Conservation (phyloP, 1,140 invertebrate genomes). For the Micrasema minimum region DNA sequence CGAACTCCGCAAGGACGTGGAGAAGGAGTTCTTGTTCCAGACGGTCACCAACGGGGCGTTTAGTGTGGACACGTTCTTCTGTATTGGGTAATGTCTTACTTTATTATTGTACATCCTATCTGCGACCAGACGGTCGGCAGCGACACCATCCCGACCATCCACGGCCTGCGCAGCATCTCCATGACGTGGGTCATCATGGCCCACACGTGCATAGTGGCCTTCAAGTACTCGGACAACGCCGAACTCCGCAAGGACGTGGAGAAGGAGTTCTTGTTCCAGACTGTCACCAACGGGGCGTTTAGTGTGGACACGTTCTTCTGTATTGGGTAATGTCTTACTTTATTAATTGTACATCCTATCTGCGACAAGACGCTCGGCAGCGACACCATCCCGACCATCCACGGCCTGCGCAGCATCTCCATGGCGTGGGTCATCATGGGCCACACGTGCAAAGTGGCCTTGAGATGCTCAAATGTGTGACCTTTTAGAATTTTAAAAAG, state of each 20-base stretch:
- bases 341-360: too few relatives aligned
- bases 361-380: slow-evolving; percentile 81
- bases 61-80: slow-evolving; percentile 94
- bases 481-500: too few relatives aligned
- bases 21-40: slow-evolving; percentile 84
- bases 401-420: slow-evolving; percentile 84
- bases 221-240: slow-evolving; percentile 88
- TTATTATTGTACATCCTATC: too few relatives aligned
- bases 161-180: slow-evolving; percentile 84
- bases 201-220: slow-evolving; percentile 86
- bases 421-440: slow-evolving; percentile 95
- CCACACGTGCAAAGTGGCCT: slow-evolving; percentile 86
- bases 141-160: slow-evolving; percentile 84
- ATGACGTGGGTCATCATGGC: slow-evolving; percentile 95
- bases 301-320: slow-evolving; percentile 95
- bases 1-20: slow-evolving; percentile 79
- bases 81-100: slow-evolving; percentile 72
- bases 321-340: slow-evolving; percentile 69
- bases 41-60: slow-evolving; percentile 87
- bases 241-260: slow-evolving; percentile 81
- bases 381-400: slow-evolving; percentile 84
- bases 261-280: slow-evolving; percentile 84
- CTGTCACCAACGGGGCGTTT: slow-evolving; percentile 86
- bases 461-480: slow-evolving; percentile 90
- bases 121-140: slow-evolving; percentile 81